Evolutionary conservation across 2,888 invertebrate genomes (phyloP), one percentile per base, ranked within the genome.

Genomic region (Hemicrepidius hirtus): DNA sequence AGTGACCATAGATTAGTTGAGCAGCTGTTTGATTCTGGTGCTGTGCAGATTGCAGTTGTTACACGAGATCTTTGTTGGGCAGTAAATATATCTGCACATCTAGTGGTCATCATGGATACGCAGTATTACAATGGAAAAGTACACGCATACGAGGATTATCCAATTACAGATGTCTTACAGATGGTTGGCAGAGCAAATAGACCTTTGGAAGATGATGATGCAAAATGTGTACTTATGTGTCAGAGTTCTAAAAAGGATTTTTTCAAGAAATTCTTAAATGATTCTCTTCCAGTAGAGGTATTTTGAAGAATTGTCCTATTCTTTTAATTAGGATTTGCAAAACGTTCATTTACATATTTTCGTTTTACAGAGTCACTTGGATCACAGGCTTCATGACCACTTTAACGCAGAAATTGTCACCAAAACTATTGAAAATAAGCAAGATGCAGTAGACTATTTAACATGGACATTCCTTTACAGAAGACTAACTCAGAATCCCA

Each of bases 361-460:
- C 74, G 79, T 67, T 81, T 83, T 83, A 55, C 86, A 93, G 91
- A 98, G 98, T 77, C 99, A 99, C 86, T 88, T 99, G 79, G 99
- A 99, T 88, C 99, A 99, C 83, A 92, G 97, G 75, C 90, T 99
- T 1, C 99, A 99, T 86, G 99, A 99, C 88, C 99, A 99, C 87
- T 97, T 99, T 86, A 99, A 99, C 88, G 99, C 99, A 0, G 99
- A 99, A 88, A 98, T 99, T 68, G 99, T 99, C 0, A 99, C 99
- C 0, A 99, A 99, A 87, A 99, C 99, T 0, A 97, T 99, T 80
- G 99, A 99, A 88, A 99, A 99, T 88, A 99, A 99, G 84, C 99
- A 99, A 85, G 99, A 99, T 84, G 99, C 99, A 0, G 99, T 99
- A 0, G 99, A 99, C 89, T 99, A 99, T 83, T 89, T 99, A 18